Base-by-base conservation (phyloP, 64 coral and sea anemone genomes). In the Porites australiensis region DNA sequence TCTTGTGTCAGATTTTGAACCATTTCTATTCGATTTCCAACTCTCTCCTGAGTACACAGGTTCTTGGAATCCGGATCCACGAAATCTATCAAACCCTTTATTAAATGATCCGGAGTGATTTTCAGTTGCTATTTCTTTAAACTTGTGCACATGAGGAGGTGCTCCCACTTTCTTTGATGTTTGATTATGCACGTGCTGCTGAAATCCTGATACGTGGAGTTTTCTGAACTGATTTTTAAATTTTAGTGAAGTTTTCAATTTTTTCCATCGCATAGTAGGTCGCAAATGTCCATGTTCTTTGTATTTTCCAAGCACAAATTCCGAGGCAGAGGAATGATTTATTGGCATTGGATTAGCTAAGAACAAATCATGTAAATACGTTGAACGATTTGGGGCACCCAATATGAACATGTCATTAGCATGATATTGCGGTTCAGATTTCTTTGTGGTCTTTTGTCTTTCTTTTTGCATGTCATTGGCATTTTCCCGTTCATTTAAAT, bases 301-400 rank as follows among this genome's bases (percentile, higher is more conserved):
- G 37, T 37, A 18, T 22, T 84, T 68, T 51, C 61, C 22, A 4
- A 13, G 63, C 4, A 10, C 3, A 68, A 6, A 10, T 13, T 67
- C 77, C 43, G 77, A 80, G 54, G 55, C 77, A 80, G 77, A 58
- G 9, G n/a, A 60, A 80, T 58, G n/a, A 23, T 60, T n/a, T 12
- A 14, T 60, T 44, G 55, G 8, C 4, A 15, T 16, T 20, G 19
- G 63, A 84, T 84, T 84, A 5, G 45, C 63, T 11, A 69, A 21
- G 63, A 69, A 84, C 18, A 13, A 48, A 64, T 68, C 64, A 9
- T 84, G 59, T 19, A 68, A 50, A 65, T 68, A 64, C 8, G 43
- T 20, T 19, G 46, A 18, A 12, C 20, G 15, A 69, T 69, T 63
- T 2, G 81, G n/a, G 21, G 19, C 5, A 13, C 62, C 81, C 10